A percentile compares a stretch with the other conserved stretches of the same genome.
phyloP scores from a whole-genome alignment of 92 coral and sea anemone species.

The Siderastrea siderea region DNA sequence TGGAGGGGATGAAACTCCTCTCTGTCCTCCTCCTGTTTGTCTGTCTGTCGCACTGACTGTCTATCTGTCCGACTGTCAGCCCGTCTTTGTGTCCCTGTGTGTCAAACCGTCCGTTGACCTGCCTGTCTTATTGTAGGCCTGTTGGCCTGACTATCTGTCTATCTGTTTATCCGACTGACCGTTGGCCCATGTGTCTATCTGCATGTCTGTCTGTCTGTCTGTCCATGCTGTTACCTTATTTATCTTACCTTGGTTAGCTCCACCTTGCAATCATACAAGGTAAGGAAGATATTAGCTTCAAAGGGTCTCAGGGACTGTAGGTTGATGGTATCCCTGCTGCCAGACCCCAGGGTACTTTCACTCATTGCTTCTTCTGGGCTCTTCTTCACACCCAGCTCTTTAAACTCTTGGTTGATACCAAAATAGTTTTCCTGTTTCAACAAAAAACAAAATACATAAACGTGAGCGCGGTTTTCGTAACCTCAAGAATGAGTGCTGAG shows the following conservation, averaged over 20 bases:
- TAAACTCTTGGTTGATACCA: conserved; percentile 90
- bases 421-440: conserved; percentile 92
- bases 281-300: conserved; percentile 91
- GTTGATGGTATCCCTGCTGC: conserved; percentile 64
- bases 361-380: conserved; percentile 26
- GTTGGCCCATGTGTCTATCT: too few species aligned
- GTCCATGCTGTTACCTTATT: neutral
- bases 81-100: too few species aligned
- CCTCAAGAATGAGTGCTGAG: neutral
- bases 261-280: conserved; percentile 84
- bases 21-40: too few species aligned
- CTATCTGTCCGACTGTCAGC: too few species aligned
- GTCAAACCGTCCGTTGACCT: neutral
- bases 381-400: conserved; percentile 63
- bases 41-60: too few species aligned
- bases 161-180: neutral
- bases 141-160: neutral
- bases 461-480: neutral
- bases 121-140: neutral
- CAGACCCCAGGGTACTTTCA: conserved; percentile 9
- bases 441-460: neutral
- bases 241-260: conserved; percentile 93
- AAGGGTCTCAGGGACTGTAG: conserved; percentile 84
- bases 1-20: too few species aligned
- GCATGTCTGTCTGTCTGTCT: neutral